Conservation (phyloP, 1,140 invertebrate genomes). For the Drosophila nebulosa region DNA sequence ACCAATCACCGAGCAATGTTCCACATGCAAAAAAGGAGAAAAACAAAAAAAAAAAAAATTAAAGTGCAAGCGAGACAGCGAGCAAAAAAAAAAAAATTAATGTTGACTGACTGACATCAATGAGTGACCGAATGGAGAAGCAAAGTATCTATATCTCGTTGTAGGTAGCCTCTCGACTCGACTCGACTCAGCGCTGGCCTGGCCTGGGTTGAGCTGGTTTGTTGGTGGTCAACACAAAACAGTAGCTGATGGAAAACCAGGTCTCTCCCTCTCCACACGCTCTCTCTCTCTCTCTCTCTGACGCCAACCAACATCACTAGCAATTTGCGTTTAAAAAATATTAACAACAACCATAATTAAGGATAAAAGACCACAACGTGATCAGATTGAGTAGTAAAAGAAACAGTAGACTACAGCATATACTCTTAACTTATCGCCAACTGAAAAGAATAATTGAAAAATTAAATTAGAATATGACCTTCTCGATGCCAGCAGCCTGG, state of each 20-base stretch:
- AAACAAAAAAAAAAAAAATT: conserved; percentile 16
- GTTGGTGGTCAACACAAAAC: background rate
- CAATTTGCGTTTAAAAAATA: conserved; percentile 65
- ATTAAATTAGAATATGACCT: too few relatives aligned
- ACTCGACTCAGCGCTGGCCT: background rate
- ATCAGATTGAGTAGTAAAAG: background rate
- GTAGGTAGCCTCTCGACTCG: background rate
- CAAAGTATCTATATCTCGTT: background rate
- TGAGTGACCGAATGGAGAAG: conserved; percentile 43
- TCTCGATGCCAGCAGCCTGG: too few relatives aligned
- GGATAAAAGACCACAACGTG: background rate
- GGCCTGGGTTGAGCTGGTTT: background rate
- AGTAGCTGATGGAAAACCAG: conserved; percentile 30
- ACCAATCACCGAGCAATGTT: conserved; percentile 55
- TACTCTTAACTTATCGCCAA: background rate
- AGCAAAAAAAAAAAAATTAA: conserved; percentile 55
- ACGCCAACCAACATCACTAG: conserved; percentile 25
- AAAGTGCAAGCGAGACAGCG: conserved; percentile 12
- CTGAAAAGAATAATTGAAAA: too few relatives aligned
- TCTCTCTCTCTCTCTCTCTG: background rate
- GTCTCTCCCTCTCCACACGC: conserved; percentile 26
- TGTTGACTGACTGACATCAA: conserved; percentile 57
- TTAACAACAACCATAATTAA: conserved; percentile 17
- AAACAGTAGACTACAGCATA: background rate
- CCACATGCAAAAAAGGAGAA: conserved; percentile 25